Percentiles rank a stretch among this genome's conserved stretches.
Evolutionary conservation across 1,140 invertebrate genomes (phyloP).

Genomic region (Zeugodacus cucurbitae): DNA sequence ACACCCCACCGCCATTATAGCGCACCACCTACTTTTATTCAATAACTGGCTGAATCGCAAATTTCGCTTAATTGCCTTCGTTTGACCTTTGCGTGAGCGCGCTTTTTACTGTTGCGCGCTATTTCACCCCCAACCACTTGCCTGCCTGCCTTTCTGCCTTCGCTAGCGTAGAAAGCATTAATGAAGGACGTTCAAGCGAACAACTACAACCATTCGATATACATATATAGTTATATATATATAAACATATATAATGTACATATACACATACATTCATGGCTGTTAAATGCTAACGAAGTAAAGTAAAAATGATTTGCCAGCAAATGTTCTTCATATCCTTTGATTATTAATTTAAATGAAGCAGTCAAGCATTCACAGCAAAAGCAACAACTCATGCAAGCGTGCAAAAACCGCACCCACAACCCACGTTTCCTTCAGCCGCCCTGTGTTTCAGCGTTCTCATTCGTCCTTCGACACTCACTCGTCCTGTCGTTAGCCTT

Average conservation of each 20-base stretch:
- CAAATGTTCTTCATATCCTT: conserved; percentile 27
- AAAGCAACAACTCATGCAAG: conserved; percentile 21
- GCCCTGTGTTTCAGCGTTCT: background rate
- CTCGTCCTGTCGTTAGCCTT: background rate
- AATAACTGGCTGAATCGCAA: background rate
- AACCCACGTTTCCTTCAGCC: background rate
- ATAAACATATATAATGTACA: background rate
- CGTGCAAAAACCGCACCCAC: conserved; percentile 30
- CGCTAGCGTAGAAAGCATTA: background rate
- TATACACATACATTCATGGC: background rate
- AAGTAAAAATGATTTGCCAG: conserved; percentile 3
- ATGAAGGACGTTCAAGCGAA: background rate
- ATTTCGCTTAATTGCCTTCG: conserved; percentile 26
- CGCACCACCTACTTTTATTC: background rate
- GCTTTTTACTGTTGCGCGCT: background rate
- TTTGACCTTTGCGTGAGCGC: conserved; percentile 19
- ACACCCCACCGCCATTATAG: background rate
- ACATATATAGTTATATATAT: background rate
- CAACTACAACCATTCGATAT: no score
- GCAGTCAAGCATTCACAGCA: conserved; percentile 31
- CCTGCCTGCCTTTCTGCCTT: background rate
- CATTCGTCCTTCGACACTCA: background rate
- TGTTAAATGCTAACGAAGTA: conserved; percentile 30
- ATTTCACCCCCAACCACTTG: background rate
- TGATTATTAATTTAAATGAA: conserved; percentile 36